Base-by-base conservation (phyloP, 2,888 invertebrate genomes). In the Cephonodes hylas region DNA sequence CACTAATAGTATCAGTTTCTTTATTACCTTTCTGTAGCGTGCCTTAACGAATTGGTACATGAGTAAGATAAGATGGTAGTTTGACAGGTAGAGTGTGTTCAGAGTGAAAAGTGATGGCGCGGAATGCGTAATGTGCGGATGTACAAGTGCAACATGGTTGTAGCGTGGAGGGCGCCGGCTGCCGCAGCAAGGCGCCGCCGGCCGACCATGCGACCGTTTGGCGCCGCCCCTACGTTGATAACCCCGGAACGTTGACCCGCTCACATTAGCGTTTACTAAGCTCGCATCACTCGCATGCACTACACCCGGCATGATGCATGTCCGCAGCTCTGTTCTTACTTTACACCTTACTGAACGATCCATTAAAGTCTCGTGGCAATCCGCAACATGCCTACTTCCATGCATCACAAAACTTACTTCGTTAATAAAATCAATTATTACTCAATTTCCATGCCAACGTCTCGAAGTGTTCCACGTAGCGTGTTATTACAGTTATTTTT, bases 211-310 rank as follows among this genome's bases (percentile, higher is more conserved):
- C 89, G 89, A 84, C 87, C 81, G 85, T 85, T 78, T 83, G 91
- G 86, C 90, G 91, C 89, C 89, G 88, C 86, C 85, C 81, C 84
- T 82, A 74, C 71, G 64, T 68, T 71, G 91, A 91, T 91, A 91
- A 91, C 91, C 91, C 79, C 84, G 83, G 87, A 86, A 83, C 87
- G 89, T 88, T 89, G 90, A 91, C 89, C 91, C 84, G 76, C 70
- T 80, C 83, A 83, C 84, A 84, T 87, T 87, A 80, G 79, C 88
- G 85, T 87, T 87, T 88, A 89, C 87, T 83, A 87, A 89, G 83
- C 81, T 79, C 74, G 75, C 75, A 73, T 72, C 77, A 81, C 76
- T 75, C 72, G 69, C 75, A 80, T 81, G 77, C 78, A 79, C 70
- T 73, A 70, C 72, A 67, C 68, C 61, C 68, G 68, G 64, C 68